phyloP scores from a whole-genome alignment of 1,140 invertebrate genomes.

The Drosophila fuyamai region DNA sequence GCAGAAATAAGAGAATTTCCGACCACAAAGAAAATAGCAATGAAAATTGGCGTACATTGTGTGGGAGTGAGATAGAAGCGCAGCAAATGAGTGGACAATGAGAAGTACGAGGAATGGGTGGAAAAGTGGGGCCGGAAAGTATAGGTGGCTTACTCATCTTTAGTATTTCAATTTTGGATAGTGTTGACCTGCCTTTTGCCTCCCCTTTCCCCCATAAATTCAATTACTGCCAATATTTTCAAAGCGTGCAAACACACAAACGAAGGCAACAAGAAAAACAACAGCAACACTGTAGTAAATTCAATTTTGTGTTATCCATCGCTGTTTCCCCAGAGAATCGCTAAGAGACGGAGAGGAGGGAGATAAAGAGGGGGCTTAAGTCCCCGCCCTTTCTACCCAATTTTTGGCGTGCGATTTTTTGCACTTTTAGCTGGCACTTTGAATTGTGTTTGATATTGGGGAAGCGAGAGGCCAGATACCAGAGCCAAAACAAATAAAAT shows the following conservation, averaged over 20 bases:
- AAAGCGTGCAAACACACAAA: slow-evolving; percentile 50
- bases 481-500: slow-evolving; percentile 62
- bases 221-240: slow-evolving; percentile 76
- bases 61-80: slow-evolving; percentile 5
- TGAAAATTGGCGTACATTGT: slow-evolving; percentile 16
- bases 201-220: slow-evolving; percentile 53
- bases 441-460: slow-evolving; percentile 28
- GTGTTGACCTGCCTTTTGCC: slow-evolving; percentile 28
- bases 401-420: slow-evolving; percentile 66
- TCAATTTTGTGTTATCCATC: slow-evolving; percentile 75
- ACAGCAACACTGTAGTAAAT: slow-evolving; percentile 55
- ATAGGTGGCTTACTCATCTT: slow-evolving; percentile 58
- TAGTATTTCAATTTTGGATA: slow-evolving; percentile 66
- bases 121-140: not conserved
- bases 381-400: not conserved
- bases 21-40: slow-evolving; percentile 26
- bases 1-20: slow-evolving; percentile 44
- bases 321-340: slow-evolving; percentile 36
- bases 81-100: slow-evolving; percentile 39
- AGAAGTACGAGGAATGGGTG: slow-evolving; percentile 4
- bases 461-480: slow-evolving; percentile 7
- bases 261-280: slow-evolving; percentile 41
- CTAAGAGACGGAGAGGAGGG: not conserved
- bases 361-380: slow-evolving; percentile 5
- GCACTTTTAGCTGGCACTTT: slow-evolving; percentile 66